A percentile compares a stretch with the other conserved stretches of the same genome.
Evolutionary conservation across 2,888 invertebrate species (phyloP).

Genomic region (Criorhina ranunculi): DNA sequence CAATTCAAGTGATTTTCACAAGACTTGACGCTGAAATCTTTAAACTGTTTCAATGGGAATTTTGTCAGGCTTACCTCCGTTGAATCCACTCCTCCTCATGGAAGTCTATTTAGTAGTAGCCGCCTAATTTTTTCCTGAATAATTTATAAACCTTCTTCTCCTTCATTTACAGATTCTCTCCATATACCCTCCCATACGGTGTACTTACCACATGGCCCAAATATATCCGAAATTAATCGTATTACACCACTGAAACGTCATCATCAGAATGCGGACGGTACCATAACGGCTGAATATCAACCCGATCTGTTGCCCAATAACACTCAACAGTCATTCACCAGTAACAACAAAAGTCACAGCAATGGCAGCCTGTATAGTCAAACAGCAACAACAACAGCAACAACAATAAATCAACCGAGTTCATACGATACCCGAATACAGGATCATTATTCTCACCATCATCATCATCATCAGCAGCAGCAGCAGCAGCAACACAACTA

Average conservation of each 20-base stretch:
- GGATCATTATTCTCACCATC: slow-evolving; percentile 72
- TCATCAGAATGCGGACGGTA: slow-evolving; percentile 73
- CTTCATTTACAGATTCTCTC: slow-evolving; percentile 72
- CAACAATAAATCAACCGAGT: slow-evolving; percentile 77
- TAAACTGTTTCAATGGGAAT: no score
- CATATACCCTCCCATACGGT: slow-evolving; percentile 70
- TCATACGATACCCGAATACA: slow-evolving; percentile 65
- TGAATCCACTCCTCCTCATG: no score
- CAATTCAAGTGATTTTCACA: background rate
- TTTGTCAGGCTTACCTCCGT: no score
- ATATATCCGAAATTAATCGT: slow-evolving; percentile 71
- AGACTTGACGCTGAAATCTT: no score
- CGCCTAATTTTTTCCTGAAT: no score
- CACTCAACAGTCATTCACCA: slow-evolving; percentile 73
- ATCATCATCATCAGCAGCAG: no score
- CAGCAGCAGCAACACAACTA: slow-evolving; percentile 64
- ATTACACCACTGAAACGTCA: slow-evolving; percentile 69
- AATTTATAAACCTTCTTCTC: no score
- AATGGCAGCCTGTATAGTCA: slow-evolving; percentile 66
- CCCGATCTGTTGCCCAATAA: slow-evolving; percentile 80
- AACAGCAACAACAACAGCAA: slow-evolving; percentile 73
- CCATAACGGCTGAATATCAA: slow-evolving; percentile 78
- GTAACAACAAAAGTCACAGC: slow-evolving; percentile 75
- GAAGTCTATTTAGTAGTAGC: no score
- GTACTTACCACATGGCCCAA: slow-evolving; percentile 65